Conservation (phyloP, 2,888 invertebrate genomes). For the Eulithis testata region DNA sequence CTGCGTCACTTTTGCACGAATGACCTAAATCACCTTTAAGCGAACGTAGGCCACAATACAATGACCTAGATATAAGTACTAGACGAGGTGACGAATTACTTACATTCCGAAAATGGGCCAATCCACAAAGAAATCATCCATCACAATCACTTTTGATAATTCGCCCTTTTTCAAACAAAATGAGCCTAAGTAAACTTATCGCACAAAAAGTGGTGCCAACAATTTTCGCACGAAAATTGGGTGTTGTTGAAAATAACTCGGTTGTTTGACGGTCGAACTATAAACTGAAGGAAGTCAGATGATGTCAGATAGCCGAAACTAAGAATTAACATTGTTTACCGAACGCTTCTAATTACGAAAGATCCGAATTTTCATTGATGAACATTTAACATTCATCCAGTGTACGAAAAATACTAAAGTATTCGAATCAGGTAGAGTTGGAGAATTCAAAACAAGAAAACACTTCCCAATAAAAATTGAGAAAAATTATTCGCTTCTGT, state of each 20-base stretch:
- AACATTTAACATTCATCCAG: slow-evolving; percentile 17
- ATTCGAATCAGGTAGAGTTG: background rate
- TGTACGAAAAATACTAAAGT: background rate
- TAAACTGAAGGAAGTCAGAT: slow-evolving; percentile 70
- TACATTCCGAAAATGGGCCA: slow-evolving; percentile 41
- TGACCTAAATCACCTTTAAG: slow-evolving; percentile 46
- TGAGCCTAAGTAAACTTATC: background rate
- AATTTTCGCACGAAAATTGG: slow-evolving; percentile 37
- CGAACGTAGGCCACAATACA: slow-evolving; percentile 31
- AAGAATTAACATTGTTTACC: slow-evolving; percentile 65
- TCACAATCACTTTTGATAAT: slow-evolving; percentile 32
- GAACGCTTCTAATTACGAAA: slow-evolving; percentile 55
- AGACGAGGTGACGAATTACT: slow-evolving; percentile 41
- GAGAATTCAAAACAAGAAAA: slow-evolving; percentile 6
- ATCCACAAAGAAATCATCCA: slow-evolving; percentile 54
- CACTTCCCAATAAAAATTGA: background rate
- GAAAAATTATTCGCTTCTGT: slow-evolving; percentile 8
- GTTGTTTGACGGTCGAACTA: slow-evolving; percentile 58
- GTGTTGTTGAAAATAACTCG: slow-evolving; percentile 43
- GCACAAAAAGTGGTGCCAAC: slow-evolving; percentile 28
- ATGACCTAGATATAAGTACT: slow-evolving; percentile 42
- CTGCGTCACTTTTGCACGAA: slow-evolving; percentile 41
- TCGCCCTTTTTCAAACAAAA: slow-evolving; percentile 4
- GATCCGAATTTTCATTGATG: slow-evolving; percentile 44
- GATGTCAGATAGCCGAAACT: slow-evolving; percentile 68